Base-by-base conservation (phyloP, 2,888 invertebrate species). In the Ctenicera cuprea region DNA sequence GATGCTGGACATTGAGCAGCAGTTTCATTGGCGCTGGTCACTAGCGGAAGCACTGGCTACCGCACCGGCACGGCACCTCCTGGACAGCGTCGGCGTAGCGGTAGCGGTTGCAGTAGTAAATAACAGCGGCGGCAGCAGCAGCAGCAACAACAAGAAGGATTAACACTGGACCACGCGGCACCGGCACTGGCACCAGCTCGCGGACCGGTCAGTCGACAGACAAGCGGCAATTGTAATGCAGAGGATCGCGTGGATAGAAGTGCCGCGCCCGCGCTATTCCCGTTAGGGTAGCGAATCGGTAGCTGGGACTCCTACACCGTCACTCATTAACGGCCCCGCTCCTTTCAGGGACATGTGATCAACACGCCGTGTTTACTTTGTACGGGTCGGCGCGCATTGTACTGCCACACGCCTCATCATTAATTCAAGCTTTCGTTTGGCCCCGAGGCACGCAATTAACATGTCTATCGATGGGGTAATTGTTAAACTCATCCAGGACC, bases 141-240 rank as follows among this genome's bases (percentile, higher is more conserved):
- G 70, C 68, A 61, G 63, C 76, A 65, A 72, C 76, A 65, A 68
- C 59, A 20, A 64, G 70, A 63, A 66, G 50, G 50, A 71, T 68
- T 66, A 73, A 57, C 64, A 71, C 71, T 70, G 57, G 73, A 72
- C 73, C 73, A 74, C 75, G 74, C 73, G 78, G 75, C 73, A 77
- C 78, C 68, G 75, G 73, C 74, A 72, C 76, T 74, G 65, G 59
- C 72, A 72, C 72, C 65, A 72, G 70, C 54, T 76, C 67, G 76
- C 71, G 67, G 75, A 77, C 78, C 79, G 79, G 80, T 80, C 80
- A 80, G 80, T 80, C 79, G 76, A 76, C 80, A 80, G 81, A 80
- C 82, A 82, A 79, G 79, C 83, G 81, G 82, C 82, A 82, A 83
- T 84, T 84, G 83, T 83, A 85, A 84, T 85, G 83, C 83, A 80